phyloP scores from a whole-genome alignment of 1,140 invertebrate genomes.

The Papilio xuthus region DNA sequence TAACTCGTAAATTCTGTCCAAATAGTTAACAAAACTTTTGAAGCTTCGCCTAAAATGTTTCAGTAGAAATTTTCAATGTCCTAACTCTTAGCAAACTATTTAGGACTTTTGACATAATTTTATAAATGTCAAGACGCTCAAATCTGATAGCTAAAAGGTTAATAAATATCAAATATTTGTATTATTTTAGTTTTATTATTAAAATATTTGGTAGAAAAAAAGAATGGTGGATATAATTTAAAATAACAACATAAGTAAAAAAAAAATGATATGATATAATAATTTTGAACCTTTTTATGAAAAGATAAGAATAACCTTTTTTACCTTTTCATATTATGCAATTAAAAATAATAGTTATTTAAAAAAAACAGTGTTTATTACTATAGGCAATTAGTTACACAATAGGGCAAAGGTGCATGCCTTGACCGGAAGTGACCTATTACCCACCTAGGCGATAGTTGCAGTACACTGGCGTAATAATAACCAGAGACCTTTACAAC shows the following conservation, averaged over 20 bases:
- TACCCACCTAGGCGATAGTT: constrained; percentile 25
- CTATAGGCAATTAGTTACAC: background rate
- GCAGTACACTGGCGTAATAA: constrained; percentile 25
- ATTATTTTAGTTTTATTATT: no score
- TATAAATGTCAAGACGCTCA: background rate
- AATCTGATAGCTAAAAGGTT: background rate
- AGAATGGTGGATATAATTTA: no score
- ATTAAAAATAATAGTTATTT: background rate
- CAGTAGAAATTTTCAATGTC: constrained; percentile 13
- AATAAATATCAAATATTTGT: background rate
- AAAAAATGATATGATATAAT: no score
- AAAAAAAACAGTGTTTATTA: background rate
- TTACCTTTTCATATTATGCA: no score
- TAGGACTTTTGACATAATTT: constrained; percentile 25
- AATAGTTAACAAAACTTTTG: constrained; percentile 23
- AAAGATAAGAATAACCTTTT: no score
- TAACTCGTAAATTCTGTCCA: constrained; percentile 22
- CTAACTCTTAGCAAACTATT: constrained; percentile 2
- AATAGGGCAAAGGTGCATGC: constrained; percentile 22
- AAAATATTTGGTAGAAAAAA: no score
- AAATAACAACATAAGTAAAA: no score
- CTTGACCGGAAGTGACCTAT: constrained; percentile 32
- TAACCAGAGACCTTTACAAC: constrained; percentile 29
- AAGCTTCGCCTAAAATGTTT: constrained; percentile 23
- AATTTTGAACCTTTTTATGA: no score